Evolutionary conservation across 2,888 invertebrate genomes (phyloP).

Genomic region (Heliconius ismenius): DNA sequence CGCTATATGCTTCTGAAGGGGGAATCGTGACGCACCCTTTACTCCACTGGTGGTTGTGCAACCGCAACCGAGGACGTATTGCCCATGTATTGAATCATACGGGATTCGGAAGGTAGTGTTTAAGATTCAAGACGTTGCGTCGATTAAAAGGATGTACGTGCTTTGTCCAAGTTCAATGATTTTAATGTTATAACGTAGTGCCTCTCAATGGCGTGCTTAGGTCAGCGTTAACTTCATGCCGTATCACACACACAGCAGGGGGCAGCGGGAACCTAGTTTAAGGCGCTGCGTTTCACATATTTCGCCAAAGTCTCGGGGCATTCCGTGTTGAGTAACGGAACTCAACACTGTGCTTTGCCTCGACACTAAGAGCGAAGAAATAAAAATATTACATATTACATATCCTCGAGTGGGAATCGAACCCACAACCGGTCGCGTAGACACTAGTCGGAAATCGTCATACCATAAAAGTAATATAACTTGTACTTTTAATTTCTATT

Average conservation of each 20-base stretch:
- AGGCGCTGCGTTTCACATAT: too few relatives aligned
- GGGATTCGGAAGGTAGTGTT: constrained; percentile 47
- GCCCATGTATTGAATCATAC: constrained; percentile 46
- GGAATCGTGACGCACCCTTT: constrained; percentile 62
- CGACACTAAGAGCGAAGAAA: too few relatives aligned
- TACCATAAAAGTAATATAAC: too few relatives aligned
- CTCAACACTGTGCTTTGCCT: too few relatives aligned
- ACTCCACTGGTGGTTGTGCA: constrained; percentile 57
- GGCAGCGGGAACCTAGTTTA: too few relatives aligned
- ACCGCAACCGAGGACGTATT: constrained; percentile 61
- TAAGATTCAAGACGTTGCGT: constrained; percentile 44
- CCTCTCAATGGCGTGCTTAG: constrained; percentile 29
- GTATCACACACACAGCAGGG: too few relatives aligned
- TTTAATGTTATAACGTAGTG: constrained; percentile 34
- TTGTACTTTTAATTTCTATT: not conserved
- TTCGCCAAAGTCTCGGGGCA: too few relatives aligned
- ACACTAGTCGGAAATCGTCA: too few relatives aligned
- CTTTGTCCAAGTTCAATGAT: constrained; percentile 45
- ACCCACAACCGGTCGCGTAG: too few relatives aligned
- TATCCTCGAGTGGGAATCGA: too few relatives aligned
- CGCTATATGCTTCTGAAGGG: constrained; percentile 56
- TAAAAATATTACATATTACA: too few relatives aligned
- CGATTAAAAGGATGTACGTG: constrained; percentile 47
- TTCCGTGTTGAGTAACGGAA: too few relatives aligned
- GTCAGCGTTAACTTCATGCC: not conserved